Percentiles rank a stretch among this genome's conserved stretches.
These are phyloP conservation scores for Gymnocypris eckloni DNA, from an alignment of 2,797 vertebrate genomes.

Conservation along the genomic window DNA sequence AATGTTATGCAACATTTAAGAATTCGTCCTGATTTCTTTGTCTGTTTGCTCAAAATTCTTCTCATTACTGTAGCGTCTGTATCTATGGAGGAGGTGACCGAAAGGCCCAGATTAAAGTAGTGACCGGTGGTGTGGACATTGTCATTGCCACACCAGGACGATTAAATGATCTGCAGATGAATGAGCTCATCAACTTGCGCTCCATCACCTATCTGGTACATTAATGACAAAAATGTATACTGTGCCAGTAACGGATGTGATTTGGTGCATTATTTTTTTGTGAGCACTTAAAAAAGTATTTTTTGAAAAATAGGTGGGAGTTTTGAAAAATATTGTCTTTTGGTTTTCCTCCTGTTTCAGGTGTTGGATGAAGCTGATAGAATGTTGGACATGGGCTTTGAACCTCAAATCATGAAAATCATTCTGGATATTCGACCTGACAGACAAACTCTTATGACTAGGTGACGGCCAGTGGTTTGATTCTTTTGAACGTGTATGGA, in stretches of 20 bases:
- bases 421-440: slow-evolving; percentile 94
- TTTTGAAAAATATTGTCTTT: background rate
- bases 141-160: slow-evolving; percentile 96
- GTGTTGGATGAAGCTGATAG: slow-evolving; percentile 97
- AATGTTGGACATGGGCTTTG: slow-evolving; percentile 99
- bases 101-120: slow-evolving; percentile 83
- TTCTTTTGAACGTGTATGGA: background rate
- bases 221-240: background rate
- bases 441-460: slow-evolving; percentile 96
- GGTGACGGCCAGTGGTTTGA: slow-evolving; percentile 71
- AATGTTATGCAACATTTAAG: background rate
- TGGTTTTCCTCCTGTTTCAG: slow-evolving; percentile 68
- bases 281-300: too few relatives aligned
- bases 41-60: background rate
- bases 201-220: slow-evolving; percentile 92
- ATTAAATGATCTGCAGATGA: slow-evolving; percentile 95
- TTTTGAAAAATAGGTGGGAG: background rate
- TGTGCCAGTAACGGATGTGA: background rate
- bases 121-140: slow-evolving; percentile 91
- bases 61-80: slow-evolving; percentile 82
- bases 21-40: background rate
- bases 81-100: slow-evolving; percentile 94
- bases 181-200: slow-evolving; percentile 86
- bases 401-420: slow-evolving; percentile 98
- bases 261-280: background rate